phyloP scores from a whole-genome alignment of 2,113 vertebrate genomes.

The Aramus guarauna region DNA sequence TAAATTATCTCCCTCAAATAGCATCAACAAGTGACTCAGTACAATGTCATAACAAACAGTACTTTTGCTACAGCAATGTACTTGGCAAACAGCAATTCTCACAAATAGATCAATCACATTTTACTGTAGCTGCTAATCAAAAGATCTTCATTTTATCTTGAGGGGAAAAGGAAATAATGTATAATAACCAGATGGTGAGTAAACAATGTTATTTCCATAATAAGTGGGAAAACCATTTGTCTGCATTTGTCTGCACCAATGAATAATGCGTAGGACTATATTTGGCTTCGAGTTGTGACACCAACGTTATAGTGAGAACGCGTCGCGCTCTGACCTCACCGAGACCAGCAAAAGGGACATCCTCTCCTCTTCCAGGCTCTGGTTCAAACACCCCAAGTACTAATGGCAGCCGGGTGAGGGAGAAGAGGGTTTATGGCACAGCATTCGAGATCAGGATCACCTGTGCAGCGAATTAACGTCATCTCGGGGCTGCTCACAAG shows the following conservation, averaged over 20 bases:
- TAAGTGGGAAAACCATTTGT: neutral
- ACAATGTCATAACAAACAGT: slow-evolving; percentile 46
- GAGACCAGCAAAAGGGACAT: neutral
- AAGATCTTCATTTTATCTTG: slow-evolving; percentile 33
- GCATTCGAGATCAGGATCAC: neutral
- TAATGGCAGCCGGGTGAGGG: neutral
- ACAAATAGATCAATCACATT: slow-evolving; percentile 13
- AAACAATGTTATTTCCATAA: slow-evolving; percentile 33
- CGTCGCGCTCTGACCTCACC: neutral
- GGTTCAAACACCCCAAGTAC: neutral
- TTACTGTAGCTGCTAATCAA: slow-evolving; percentile 20
- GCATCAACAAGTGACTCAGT: slow-evolving; percentile 54
- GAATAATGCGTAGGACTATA: neutral
- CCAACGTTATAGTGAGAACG: neutral
- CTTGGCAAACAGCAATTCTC: slow-evolving; percentile 9
- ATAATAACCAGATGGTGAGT: slow-evolving; percentile 10
- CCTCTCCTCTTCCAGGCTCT: neutral
- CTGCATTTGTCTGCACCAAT: slow-evolving; percentile 3
- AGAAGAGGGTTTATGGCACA: neutral
- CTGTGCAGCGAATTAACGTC: neutral
- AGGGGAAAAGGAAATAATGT: neutral
- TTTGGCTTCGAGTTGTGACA: neutral
- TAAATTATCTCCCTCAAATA: slow-evolving; percentile 44
- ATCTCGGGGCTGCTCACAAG: neutral
- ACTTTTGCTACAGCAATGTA: neutral